Evolutionary conservation across 2,888 invertebrate genomes (phyloP), one percentile per base, ranked within the genome.

Genomic region (Hypolimnas misippus): DNA sequence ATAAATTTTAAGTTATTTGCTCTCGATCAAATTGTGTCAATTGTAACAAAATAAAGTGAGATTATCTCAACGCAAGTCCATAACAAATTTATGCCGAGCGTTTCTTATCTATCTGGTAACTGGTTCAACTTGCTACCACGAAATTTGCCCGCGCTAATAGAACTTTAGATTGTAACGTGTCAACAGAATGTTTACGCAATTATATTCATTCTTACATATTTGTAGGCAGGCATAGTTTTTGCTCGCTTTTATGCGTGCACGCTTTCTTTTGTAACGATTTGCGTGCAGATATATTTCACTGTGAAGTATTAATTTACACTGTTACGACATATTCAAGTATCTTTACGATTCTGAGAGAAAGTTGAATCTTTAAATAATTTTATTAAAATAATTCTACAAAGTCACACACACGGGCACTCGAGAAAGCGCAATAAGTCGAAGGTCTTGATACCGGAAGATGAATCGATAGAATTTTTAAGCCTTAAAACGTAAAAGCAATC

Each of bases 41-140:
- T 29, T 49, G 21, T 25, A 25, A 25, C 38, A 50, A 19, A 60
- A 50, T 55, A 21, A 49, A 54, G 49, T 50, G 19, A 65, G 58
- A 65, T 65, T 52, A 65, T 65, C 65, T 52, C 19, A 52, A 52
- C 54, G 35, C 49, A 57, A 53, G 60, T 57, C 49, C 54, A 64
- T 55, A 58, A 59, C 65, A 44, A 63, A 67, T 67, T 62, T 61
- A 63, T 67, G 60, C 65, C 65, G 56, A 33, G 38, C 60, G 29
- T 29, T 49, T 29, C 60, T 67, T 67, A 67, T 67, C 67, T 65
- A 55, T 61, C 42, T 51, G 42, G 63, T 65, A 67, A 67, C 65
- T 65, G 60, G 67, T 65, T n/a, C 67, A 67, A 60, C 62, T 52
- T 57, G 55, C 62, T 62, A 49, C 62, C 54, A 65, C 61, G 44